These are phyloP conservation scores for Scaptomyza tumidula DNA, from an alignment of 2,888 invertebrate species.

Conservation along the genomic window DNA sequence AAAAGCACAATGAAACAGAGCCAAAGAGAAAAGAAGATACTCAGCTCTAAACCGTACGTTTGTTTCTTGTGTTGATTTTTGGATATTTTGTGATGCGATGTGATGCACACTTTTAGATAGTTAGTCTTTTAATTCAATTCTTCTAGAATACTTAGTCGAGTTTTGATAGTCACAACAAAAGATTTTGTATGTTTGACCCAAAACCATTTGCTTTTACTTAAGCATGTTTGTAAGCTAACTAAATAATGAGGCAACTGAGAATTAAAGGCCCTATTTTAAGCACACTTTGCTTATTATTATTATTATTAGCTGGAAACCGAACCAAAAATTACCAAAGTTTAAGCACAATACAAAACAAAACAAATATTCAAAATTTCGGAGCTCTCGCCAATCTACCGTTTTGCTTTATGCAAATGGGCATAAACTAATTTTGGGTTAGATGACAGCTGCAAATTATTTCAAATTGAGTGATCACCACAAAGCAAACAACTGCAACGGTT, in stretches of 20 bases:
- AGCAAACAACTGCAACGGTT: slow-evolving; percentile 54
- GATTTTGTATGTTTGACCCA: too few relatives aligned
- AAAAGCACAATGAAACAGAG: neutral
- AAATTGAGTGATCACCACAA: slow-evolving; percentile 76
- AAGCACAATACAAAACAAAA: slow-evolving; percentile 10
- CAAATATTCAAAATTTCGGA: neutral
- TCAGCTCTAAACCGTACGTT: neutral
- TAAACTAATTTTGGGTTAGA: slow-evolving; percentile 71
- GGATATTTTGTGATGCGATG: neutral
- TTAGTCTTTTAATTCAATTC: neutral
- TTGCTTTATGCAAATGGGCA: slow-evolving; percentile 69
- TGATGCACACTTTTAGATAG: neutral
- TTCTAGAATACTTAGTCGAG: neutral
- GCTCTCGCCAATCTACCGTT: slow-evolving; percentile 46
- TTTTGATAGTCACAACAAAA: neutral
- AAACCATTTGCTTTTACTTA: neutral
- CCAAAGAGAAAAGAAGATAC: neutral
- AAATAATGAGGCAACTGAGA: neutral
- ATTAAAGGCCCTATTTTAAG: neutral
- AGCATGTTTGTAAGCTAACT: neutral
- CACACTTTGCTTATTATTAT: neutral
- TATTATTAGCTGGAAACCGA: neutral
- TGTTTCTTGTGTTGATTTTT: neutral
- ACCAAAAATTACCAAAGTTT: slow-evolving; percentile 14
- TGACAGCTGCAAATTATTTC: slow-evolving; percentile 79